These are phyloP conservation scores for Brachyopa scutellaris DNA, from an alignment of 2,888 invertebrate species.

Conservation along the genomic window DNA sequence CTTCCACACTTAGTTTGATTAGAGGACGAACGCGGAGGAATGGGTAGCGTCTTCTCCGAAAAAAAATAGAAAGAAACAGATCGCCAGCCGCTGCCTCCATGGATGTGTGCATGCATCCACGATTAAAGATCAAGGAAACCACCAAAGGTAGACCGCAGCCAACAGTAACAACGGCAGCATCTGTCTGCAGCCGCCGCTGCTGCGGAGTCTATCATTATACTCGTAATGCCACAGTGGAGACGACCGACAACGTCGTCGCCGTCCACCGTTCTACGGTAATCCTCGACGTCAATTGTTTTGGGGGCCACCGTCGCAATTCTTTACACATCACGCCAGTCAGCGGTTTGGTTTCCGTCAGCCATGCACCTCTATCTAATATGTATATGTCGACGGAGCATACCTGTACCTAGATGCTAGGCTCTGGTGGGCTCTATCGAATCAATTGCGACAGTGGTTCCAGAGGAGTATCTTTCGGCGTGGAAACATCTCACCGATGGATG, in stretches of 20 bases:
- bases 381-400: no score
- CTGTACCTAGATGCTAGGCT: background rate
- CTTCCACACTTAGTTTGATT: conserved; percentile 12
- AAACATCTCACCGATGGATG: conserved; percentile 56
- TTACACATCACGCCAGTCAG: conserved; percentile 66
- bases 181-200: conserved; percentile 34
- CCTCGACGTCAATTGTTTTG: conserved; percentile 66
- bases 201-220: conserved; percentile 60
- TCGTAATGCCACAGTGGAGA: conserved; percentile 42
- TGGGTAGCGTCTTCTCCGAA: background rate
- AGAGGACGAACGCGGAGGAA: background rate
- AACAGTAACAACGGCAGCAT: conserved; percentile 29
- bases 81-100: conserved; percentile 14
- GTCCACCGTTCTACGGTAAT: conserved; percentile 39
- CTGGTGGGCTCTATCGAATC: conserved; percentile 54
- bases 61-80: conserved; percentile 8
- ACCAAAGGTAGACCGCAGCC: conserved; percentile 46
- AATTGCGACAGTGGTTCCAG: conserved; percentile 41
- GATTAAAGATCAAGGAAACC: conserved; percentile 60
- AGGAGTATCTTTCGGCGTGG: conserved; percentile 33
- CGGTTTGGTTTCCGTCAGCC: conserved; percentile 67
- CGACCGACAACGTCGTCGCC: conserved; percentile 12
- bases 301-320: conserved; percentile 48
- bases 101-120: conserved; percentile 32
- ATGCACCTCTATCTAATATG: conserved; percentile 32